Conservation (phyloP, 2,797 vertebrate genomes). For the Alfaro cultratus region DNA sequence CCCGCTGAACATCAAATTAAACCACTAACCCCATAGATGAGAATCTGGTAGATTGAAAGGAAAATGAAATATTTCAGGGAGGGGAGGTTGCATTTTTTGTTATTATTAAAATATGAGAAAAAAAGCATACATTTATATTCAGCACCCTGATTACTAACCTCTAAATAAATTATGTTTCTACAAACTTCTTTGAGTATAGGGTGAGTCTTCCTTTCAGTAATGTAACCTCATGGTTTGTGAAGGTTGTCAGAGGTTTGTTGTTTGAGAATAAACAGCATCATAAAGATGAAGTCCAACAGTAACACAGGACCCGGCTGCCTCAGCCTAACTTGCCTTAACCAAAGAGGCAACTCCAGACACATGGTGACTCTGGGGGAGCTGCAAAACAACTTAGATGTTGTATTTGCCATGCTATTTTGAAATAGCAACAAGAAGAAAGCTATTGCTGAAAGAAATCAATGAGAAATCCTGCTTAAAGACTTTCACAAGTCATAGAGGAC, state of each 20-base stretch:
- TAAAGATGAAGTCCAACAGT: neutral
- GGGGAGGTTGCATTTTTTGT: neutral
- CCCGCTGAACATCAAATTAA: slow-evolving; percentile 16
- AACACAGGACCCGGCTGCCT: neutral
- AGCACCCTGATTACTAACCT: neutral
- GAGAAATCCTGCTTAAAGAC: neutral
- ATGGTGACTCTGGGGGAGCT: neutral
- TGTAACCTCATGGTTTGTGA: neutral
- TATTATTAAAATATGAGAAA: neutral
- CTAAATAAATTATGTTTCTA: neutral
- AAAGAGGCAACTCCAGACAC: neutral
- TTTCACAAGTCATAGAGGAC: neutral
- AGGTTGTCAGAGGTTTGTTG: neutral
- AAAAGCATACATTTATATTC: neutral
- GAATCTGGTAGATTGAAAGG: neutral
- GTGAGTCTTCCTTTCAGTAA: neutral
- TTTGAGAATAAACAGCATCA: neutral
- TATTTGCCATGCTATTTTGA: neutral
- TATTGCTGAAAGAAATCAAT: neutral
- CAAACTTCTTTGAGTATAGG: neutral
- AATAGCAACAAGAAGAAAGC: neutral
- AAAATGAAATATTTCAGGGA: neutral
- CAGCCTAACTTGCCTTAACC: neutral
- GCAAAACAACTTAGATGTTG: neutral
- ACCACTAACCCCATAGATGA: neutral